A percentile compares a stretch with the other conserved stretches of the same genome.
These are phyloP conservation scores for Lasioglossum baleicum DNA, from an alignment of 1,140 invertebrate genomes.

Conservation along the genomic window DNA sequence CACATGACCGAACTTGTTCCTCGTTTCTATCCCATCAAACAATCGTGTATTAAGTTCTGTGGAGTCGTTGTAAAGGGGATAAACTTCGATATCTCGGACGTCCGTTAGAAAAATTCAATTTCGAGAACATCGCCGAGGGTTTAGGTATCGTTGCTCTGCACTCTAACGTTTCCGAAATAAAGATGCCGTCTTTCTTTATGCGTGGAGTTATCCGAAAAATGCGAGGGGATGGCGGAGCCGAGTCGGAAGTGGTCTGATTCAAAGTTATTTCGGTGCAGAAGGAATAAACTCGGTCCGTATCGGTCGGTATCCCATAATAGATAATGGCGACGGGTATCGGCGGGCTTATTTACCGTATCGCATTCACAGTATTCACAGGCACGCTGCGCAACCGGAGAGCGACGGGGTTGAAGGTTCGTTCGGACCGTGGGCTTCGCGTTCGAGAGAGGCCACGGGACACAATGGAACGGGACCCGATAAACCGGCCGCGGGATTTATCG, in stretches of 20 bases:
- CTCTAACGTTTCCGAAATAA: too few species aligned
- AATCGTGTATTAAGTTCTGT: too few species aligned
- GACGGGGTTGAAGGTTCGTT: constrained; percentile 29
- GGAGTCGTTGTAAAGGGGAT: too few species aligned
- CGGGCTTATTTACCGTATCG: constrained; percentile 48
- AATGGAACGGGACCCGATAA: constrained; percentile 65
- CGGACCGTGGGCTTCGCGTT: constrained; percentile 21
- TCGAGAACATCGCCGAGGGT: too few species aligned
- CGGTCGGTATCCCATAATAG: constrained; percentile 26
- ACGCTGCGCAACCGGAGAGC: not conserved
- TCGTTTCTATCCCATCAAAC: too few species aligned
- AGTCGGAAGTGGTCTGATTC: not conserved
- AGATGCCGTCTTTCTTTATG: too few species aligned
- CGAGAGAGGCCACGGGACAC: constrained; percentile 49
- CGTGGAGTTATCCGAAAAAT: too few species aligned
- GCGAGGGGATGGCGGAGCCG: not conserved
- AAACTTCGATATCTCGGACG: too few species aligned
- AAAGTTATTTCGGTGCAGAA: constrained; percentile 21
- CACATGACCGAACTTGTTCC: too few species aligned
- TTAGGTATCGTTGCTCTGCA: too few species aligned
- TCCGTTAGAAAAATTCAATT: too few species aligned
- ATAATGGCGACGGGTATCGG: constrained; percentile 41
- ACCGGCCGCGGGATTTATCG: constrained; percentile 62
- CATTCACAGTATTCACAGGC: constrained; percentile 48
- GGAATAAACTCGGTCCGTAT: constrained; percentile 31